Conservation (phyloP, 2,797 vertebrate species). For the Tarsius wallacei region DNA sequence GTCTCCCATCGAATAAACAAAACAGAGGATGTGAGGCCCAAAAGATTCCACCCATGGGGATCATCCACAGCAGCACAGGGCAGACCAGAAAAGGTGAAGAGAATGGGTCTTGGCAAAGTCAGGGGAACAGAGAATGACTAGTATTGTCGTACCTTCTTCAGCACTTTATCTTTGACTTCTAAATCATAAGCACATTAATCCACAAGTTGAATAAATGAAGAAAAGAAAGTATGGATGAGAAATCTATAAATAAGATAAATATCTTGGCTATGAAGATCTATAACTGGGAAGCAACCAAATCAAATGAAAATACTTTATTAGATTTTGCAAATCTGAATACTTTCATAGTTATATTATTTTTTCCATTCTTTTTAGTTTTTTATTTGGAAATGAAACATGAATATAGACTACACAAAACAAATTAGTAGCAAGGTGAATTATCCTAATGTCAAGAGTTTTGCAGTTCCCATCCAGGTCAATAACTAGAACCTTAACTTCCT, state of each 20-base stretch:
- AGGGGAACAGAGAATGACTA: not conserved
- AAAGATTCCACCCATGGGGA: not conserved
- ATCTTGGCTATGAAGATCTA: not conserved
- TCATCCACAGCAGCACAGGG: not conserved
- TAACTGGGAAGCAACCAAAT: not conserved
- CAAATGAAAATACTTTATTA: not conserved
- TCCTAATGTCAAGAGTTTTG: not conserved
- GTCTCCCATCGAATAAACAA: not conserved
- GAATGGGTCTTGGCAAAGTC: not conserved
- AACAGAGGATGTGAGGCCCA: not conserved
- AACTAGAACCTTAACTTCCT: not conserved
- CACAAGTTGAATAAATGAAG: not conserved
- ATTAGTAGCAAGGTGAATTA: not conserved
- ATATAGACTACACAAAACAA: not conserved
- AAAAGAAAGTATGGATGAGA: not conserved
- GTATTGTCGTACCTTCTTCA: not conserved
- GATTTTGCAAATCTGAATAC: not conserved
- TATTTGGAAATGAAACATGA: not conserved
- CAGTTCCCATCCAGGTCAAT: no score
- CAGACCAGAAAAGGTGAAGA: not conserved
- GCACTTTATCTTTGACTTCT: not conserved
- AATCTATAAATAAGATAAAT: not conserved
- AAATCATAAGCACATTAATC: not conserved
- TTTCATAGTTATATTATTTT: not conserved
- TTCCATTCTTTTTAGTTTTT: not conserved